Conservation (phyloP, 92 coral and sea anemone genomes). For the Hydrozoanthus gracilis region DNA sequence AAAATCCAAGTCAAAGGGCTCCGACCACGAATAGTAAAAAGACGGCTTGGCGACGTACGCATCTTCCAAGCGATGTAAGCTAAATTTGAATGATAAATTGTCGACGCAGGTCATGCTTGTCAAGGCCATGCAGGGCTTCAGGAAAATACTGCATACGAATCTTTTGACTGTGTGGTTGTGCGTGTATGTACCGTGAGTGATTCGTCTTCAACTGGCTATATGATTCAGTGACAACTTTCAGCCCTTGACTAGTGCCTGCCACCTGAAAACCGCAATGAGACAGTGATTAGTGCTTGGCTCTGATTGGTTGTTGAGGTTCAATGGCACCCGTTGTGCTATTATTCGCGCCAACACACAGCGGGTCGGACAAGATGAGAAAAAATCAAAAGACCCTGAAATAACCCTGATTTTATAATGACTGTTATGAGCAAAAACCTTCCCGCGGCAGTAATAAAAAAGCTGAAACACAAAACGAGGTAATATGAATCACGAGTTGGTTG, state of each 20-base stretch:
- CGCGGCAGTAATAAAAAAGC: slow-evolving; percentile 2
- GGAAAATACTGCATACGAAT: not conserved
- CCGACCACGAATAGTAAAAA: slow-evolving; percentile 88
- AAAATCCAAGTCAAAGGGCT: slow-evolving; percentile 84
- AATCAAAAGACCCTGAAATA: slow-evolving; percentile 32
- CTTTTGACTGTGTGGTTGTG: slow-evolving; percentile 5
- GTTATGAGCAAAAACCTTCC: slow-evolving; percentile 22
- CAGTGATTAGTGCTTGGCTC: slow-evolving; percentile 65
- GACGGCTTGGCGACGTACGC: slow-evolving; percentile 65
- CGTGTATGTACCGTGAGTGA: slow-evolving; percentile 12
- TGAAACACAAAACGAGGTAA: not conserved
- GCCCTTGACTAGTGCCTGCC: slow-evolving; percentile 58
- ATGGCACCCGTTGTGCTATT: slow-evolving; percentile 87
- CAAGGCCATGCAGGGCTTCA: slow-evolving; percentile 67
- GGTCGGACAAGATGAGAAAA: slow-evolving; percentile 47
- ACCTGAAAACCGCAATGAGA: slow-evolving; percentile 85
- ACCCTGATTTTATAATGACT: slow-evolving; percentile 23
- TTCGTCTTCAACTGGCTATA: slow-evolving; percentile 16
- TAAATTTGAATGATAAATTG: slow-evolving; percentile 69
- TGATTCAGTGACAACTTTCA: slow-evolving; percentile 38
- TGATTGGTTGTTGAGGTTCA: slow-evolving; percentile 79
- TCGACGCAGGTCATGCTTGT: slow-evolving; percentile 82
- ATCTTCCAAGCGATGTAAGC: slow-evolving; percentile 80
- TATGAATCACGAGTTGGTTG: too few relatives aligned
- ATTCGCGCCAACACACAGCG: slow-evolving; percentile 80